Conservation (phyloP, 1,140 invertebrate genomes). For the Pogonus chalceus region DNA sequence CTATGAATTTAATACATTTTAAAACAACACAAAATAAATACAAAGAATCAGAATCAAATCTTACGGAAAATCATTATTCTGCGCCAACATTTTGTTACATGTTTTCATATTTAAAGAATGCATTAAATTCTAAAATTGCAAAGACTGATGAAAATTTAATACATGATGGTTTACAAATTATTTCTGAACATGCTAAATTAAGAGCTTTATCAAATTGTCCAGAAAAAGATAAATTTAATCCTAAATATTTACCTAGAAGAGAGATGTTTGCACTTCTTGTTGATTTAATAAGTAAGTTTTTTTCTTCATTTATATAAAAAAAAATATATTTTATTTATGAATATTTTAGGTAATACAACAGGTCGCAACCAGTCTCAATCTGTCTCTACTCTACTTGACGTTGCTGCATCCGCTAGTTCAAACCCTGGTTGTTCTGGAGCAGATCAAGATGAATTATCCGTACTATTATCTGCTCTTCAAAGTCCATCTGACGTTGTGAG, state of each 20-base stretch:
- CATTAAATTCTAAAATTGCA: slow-evolving; percentile 40
- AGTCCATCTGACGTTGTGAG: slow-evolving; percentile 57
- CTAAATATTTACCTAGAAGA: slow-evolving; percentile 64
- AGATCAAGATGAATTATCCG: slow-evolving; percentile 58
- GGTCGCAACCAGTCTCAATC: slow-evolving; percentile 66
- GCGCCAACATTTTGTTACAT: slow-evolving; percentile 72
- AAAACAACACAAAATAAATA: slow-evolving; percentile 36
- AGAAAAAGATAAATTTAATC: slow-evolving; percentile 51
- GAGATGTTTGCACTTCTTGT: slow-evolving; percentile 74
- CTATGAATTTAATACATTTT: slow-evolving; percentile 47
- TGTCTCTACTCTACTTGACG: slow-evolving; percentile 62
- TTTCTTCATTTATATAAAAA: slow-evolving; percentile 6
- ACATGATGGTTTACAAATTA: slow-evolving; percentile 54
- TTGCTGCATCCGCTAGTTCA: slow-evolving; percentile 60
- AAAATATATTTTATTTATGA: slow-evolving; percentile 9
- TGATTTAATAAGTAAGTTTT: slow-evolving; percentile 59
- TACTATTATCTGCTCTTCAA: slow-evolving; percentile 68
- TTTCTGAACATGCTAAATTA: slow-evolving; percentile 59
- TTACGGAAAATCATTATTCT: slow-evolving; percentile 38
- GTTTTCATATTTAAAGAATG: slow-evolving; percentile 67
- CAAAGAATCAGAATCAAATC: slow-evolving; percentile 18
- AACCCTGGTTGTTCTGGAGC: slow-evolving; percentile 49
- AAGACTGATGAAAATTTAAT: slow-evolving; percentile 48
- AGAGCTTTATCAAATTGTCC: slow-evolving; percentile 36
- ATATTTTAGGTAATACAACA: slow-evolving; percentile 42